Evolutionary conservation across 2,797 vertebrate species (phyloP), one percentile per base, ranked within the genome.

Genomic region (Ptychobarbus kaznakovi): DNA sequence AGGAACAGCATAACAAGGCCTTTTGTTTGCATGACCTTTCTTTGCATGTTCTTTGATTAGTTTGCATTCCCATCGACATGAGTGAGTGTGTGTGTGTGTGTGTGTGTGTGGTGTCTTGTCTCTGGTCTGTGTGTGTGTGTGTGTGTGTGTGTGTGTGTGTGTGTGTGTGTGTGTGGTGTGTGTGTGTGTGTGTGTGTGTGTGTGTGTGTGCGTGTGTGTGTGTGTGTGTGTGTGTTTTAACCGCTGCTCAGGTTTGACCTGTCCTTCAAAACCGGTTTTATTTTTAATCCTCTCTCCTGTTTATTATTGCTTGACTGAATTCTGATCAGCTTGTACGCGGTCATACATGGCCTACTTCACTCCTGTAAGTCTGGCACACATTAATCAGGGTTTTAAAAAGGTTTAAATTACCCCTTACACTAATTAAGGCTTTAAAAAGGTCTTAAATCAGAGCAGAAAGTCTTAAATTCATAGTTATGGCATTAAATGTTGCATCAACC

Each of bases 201-300:
- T 32, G 32, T 32, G 32, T 32, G 32, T 32, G 32, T 32, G 32
- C 2, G 32, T 32, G 32, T 32, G 32, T 32, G 32, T 32, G 32
- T 32, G 32, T 32, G 32, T 32, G 12, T 18, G 61, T 13, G 13
- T 66, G 65, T 68, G 65, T 18, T 40, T 35, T 68, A n/a, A 13
- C 38, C 38, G 9, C 25, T 18, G 49, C 16, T 75, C n/a, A 35
- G 10, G 49, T 75, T 12, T 79, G 76, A 79, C 25, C 53, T 61
- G 53, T 4, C 81, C 53, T 82, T 73, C 25, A 63, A 73, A 82
- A 82, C 68, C 69, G 4, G 80, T 82, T 82, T 58, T 18, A 12
- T 22, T 42, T 42, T 6, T 61, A 58, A 82, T 82, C 51, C 51
- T 5, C 38, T 18, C n/a, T 58, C 3, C 10, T 13, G 22, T 82